These are phyloP conservation scores for Aythya baeri DNA, from an alignment of 2,113 vertebrate genomes.

Conservation along the genomic window DNA sequence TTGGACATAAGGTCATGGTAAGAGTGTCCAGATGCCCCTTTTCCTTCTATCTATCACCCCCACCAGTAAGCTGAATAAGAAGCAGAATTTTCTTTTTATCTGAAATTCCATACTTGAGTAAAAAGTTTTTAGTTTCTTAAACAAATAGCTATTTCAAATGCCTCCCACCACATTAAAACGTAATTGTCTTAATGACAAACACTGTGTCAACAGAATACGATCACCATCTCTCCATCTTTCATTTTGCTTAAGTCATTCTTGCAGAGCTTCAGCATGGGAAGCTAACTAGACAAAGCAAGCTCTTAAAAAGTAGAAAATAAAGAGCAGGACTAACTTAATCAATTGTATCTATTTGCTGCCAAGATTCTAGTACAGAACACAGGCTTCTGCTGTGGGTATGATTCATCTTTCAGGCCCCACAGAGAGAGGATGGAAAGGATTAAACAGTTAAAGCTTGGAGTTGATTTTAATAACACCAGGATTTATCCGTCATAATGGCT, in stretches of 20 bases:
- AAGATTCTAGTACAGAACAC: not conserved
- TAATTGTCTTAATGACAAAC: not conserved
- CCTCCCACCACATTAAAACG: not conserved
- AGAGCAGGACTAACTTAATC: not conserved
- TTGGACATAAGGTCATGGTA: not conserved
- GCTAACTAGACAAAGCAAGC: not conserved
- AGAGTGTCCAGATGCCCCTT: not conserved
- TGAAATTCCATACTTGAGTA: not conserved
- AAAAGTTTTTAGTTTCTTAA: not conserved
- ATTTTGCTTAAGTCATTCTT: not conserved
- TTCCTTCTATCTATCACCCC: not conserved
- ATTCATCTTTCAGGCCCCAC: not conserved
- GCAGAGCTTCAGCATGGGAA: not conserved
- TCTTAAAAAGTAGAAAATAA: not conserved
- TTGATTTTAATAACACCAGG: rapidly evolving
- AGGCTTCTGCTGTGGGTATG: not conserved
- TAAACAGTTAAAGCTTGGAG: not conserved
- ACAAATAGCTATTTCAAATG: not conserved
- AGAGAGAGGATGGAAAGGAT: not conserved
- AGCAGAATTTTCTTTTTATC: not conserved
- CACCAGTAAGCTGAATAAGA: not conserved
- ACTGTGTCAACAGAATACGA: not conserved
- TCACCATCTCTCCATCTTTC: rapidly evolving
- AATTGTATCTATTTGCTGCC: not conserved
- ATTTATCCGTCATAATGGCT: not conserved